These are phyloP conservation scores for Pseudochirops corinnae DNA, from an alignment of 2,797 vertebrate genomes.

Conservation along the genomic window DNA sequence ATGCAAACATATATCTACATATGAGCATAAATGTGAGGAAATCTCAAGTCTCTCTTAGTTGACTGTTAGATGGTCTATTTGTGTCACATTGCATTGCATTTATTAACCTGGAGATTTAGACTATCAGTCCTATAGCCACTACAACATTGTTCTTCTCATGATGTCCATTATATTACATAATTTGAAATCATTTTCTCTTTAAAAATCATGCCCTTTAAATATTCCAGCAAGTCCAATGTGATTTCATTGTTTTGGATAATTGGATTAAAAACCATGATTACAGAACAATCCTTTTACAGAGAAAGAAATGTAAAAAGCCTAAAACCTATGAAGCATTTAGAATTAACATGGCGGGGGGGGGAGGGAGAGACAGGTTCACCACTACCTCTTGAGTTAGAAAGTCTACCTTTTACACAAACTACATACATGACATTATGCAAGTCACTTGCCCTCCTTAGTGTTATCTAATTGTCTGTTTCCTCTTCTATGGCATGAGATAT, in stretches of 20 bases:
- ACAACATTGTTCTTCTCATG: background rate
- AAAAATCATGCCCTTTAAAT: background rate
- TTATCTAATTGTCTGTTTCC: background rate
- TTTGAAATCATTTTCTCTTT: background rate
- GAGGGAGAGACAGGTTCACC: fast-evolving
- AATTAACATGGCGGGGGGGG: background rate
- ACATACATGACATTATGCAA: background rate
- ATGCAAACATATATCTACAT: background rate
- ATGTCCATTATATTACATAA: background rate
- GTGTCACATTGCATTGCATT: background rate
- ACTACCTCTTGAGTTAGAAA: background rate
- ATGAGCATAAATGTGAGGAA: background rate
- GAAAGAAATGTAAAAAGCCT: background rate
- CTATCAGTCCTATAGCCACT: background rate
- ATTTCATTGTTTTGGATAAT: background rate
- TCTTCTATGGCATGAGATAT: background rate
- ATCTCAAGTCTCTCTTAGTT: background rate
- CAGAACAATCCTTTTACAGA: background rate
- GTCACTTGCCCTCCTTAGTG: background rate
- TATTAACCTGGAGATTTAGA: too few relatives aligned
- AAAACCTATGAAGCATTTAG: background rate
- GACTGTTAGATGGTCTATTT: background rate
- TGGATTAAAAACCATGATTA: background rate
- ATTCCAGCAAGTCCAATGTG: background rate
- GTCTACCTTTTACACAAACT: background rate